phyloP scores from a whole-genome alignment of 2,888 invertebrate species.

The Serripes groenlandicus region DNA sequence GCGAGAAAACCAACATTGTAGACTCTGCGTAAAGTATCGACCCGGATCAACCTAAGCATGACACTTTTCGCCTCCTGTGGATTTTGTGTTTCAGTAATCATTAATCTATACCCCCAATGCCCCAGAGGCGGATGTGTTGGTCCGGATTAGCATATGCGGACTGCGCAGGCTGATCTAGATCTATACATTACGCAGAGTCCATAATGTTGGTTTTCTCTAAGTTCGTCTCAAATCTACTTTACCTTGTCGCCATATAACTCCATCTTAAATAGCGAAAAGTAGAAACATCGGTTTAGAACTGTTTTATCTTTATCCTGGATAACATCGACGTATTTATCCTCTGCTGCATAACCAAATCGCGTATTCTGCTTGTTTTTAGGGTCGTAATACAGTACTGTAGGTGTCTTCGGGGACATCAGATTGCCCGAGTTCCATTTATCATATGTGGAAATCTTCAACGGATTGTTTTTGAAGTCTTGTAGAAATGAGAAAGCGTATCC shows the following conservation, averaged over 20 bases:
- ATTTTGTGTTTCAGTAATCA: too few species aligned
- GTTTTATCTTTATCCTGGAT: constrained; percentile 9
- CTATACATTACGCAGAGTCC: too few species aligned
- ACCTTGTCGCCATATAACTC: constrained; percentile 10
- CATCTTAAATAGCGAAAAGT: constrained; percentile 10
- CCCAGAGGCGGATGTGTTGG: too few species aligned
- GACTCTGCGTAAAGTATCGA: too few species aligned
- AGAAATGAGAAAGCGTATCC: constrained; percentile 14
- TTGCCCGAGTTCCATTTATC: neutral
- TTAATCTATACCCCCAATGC: too few species aligned
- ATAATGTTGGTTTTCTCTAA: too few species aligned
- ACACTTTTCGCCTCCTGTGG: too few species aligned
- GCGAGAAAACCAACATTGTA: too few species aligned
- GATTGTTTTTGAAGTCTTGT: neutral
- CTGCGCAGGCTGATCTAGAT: too few species aligned
- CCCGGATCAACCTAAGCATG: too few species aligned
- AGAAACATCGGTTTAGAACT: neutral
- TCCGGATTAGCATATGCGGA: too few species aligned
- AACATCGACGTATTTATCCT: neutral
- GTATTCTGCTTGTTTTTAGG: neutral
- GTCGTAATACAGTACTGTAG: constrained; percentile 2
- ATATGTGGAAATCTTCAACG: neutral
- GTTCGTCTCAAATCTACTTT: too few species aligned
- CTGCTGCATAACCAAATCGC: neutral
- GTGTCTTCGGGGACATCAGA: neutral